Conservation (phyloP, 2,797 vertebrate genomes). For the Oceanodroma leucorhoa region DNA sequence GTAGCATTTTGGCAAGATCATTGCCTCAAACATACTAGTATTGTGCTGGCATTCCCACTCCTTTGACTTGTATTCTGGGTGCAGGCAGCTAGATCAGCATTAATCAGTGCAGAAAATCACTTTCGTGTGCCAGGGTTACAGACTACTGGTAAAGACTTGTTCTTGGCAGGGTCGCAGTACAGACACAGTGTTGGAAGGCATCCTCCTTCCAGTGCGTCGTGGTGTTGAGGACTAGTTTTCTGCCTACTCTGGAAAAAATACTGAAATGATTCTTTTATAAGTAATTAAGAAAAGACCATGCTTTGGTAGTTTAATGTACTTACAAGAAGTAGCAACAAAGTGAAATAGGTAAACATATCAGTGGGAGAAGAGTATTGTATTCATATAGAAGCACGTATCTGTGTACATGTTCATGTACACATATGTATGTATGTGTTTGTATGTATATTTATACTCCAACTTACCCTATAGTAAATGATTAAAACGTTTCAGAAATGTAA, state of each 20-base stretch:
- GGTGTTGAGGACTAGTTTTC: background rate
- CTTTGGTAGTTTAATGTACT: background rate
- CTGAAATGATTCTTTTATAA: background rate
- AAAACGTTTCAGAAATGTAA: background rate
- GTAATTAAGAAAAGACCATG: background rate
- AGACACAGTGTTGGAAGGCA: background rate
- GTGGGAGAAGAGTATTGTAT: background rate
- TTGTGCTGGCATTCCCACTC: background rate
- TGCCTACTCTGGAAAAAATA: background rate
- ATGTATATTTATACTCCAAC: background rate
- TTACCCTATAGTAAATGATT: background rate
- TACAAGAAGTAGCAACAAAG: background rate
- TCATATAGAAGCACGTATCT: background rate
- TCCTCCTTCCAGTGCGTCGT: background rate
- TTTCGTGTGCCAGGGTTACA: background rate
- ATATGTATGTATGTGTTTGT: rapidly evolving
- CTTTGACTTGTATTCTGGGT: background rate
- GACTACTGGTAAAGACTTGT: background rate
- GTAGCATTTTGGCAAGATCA: background rate
- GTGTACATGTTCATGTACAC: background rate
- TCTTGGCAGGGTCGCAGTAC: background rate
- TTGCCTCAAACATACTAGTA: background rate
- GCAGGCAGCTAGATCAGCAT: constrained; percentile 1
- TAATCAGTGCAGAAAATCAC: constrained; percentile 1
- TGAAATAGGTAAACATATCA: background rate